phyloP scores from a whole-genome alignment of 2,797 vertebrate species.

The Siniperca undulata region DNA sequence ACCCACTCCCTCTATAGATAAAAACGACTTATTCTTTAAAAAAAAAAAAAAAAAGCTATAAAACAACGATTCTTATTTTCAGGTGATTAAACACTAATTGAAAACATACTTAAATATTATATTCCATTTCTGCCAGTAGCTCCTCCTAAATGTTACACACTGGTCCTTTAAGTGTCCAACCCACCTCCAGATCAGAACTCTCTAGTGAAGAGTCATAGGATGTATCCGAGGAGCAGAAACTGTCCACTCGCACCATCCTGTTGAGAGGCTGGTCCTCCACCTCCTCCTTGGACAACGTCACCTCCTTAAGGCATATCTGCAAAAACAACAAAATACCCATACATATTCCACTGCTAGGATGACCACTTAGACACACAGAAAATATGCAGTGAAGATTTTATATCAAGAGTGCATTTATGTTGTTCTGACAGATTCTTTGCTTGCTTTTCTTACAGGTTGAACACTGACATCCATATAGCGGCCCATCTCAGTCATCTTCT shows the following conservation, averaged over 20 bases:
- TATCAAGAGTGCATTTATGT: not conserved
- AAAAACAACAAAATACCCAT: not conserved
- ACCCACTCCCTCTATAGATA: too few species aligned
- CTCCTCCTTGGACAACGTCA: conserved; percentile 74
- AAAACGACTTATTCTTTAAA: too few species aligned
- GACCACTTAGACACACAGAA: not conserved
- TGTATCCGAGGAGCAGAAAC: conserved; percentile 80
- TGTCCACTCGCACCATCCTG: conserved; percentile 63
- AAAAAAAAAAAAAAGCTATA: too few species aligned
- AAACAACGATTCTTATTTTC: too few species aligned
- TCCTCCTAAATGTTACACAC: too few species aligned
- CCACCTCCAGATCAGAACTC: conserved; percentile 90
- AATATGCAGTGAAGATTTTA: not conserved
- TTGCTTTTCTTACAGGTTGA: conserved; percentile 84
- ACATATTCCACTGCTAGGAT: not conserved
- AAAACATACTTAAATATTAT: too few species aligned
- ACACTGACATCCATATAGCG: conserved; percentile 86
- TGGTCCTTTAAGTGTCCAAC: not conserved
- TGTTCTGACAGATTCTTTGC: conserved; percentile 6
- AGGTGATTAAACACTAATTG: too few species aligned
- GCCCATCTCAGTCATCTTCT: conserved; percentile 79
- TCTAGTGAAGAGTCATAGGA: conserved; percentile 83
- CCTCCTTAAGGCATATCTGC: conserved; percentile 78
- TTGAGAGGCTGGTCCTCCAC: conserved; percentile 31
- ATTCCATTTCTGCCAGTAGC: too few species aligned